These are phyloP conservation scores for Sinocyclocheilus maitianheensis DNA, from an alignment of 2,113 vertebrate species.

Conservation along the genomic window DNA sequence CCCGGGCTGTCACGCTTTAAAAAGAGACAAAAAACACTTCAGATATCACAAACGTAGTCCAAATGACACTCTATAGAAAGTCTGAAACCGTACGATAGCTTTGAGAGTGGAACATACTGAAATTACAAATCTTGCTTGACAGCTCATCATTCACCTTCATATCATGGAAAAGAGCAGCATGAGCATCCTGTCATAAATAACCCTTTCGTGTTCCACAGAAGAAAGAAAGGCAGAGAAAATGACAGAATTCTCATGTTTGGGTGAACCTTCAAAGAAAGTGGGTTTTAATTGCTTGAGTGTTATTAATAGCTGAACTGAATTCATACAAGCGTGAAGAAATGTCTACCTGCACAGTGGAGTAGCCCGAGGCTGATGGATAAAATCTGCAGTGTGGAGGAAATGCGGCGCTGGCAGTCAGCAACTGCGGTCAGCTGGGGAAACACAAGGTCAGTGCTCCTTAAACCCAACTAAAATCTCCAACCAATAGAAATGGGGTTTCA, in stretches of 20 bases:
- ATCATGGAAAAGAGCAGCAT: background rate
- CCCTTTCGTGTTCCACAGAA: background rate
- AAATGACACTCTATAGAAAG: background rate
- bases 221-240: background rate
- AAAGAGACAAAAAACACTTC: background rate
- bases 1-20: background rate
- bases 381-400: constrained; percentile 47
- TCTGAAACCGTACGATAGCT: background rate
- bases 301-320: constrained; percentile 51
- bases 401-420: constrained; percentile 34
- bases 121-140: background rate
- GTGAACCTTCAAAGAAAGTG: constrained; percentile 20
- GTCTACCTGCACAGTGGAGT: constrained; percentile 46
- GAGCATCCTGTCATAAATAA: background rate
- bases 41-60: background rate
- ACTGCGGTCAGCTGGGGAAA: constrained; percentile 32
- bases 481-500: background rate
- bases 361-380: constrained; percentile 53
- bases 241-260: background rate
- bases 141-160: background rate
- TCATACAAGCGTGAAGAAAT: constrained; percentile 49
- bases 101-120: background rate
- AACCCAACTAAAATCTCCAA: background rate
- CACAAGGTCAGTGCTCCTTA: constrained; percentile 12
- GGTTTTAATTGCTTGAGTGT: background rate